Percentiles rank a stretch among this genome's conserved stretches.
Evolutionary conservation across 2,113 vertebrate species (phyloP).

Genomic region (Megaleporinus macrocephalus): DNA sequence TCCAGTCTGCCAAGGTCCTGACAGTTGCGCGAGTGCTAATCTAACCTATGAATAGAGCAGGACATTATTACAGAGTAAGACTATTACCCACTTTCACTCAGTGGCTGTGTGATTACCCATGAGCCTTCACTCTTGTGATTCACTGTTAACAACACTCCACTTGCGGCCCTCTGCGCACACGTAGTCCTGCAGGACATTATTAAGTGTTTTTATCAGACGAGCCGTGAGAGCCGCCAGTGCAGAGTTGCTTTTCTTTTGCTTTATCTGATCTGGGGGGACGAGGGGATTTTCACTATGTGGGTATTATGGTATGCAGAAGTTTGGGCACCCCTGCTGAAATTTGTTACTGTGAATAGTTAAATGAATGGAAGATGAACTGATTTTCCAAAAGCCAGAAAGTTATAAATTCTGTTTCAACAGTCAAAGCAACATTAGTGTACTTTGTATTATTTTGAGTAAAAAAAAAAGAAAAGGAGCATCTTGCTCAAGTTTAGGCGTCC

Average conservation of each 20-base stretch:
- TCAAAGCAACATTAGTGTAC: too few species aligned
- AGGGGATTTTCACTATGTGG: neutral
- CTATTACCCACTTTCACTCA: neutral
- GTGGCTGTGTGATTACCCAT: constrained; percentile 52
- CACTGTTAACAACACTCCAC: constrained; percentile 6
- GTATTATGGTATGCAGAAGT: neutral
- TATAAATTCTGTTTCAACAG: too few species aligned
- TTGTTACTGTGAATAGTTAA: too few species aligned
- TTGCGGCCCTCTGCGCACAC: neutral
- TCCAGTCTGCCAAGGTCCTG: neutral
- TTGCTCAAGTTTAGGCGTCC: too few species aligned
- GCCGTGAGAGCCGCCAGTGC: neutral
- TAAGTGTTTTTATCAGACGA: neutral
- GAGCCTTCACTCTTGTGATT: constrained; percentile 42
- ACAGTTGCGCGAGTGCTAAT: neutral
- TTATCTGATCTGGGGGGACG: neutral
- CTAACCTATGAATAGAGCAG: neutral
- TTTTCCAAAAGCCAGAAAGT: too few species aligned
- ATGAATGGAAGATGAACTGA: too few species aligned
- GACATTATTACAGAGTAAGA: neutral
- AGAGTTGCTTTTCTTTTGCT: constrained; percentile 4
- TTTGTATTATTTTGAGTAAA: too few species aligned
- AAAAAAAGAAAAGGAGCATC: too few species aligned
- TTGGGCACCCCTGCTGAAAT: neutral
- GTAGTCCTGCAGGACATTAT: neutral